Evolutionary conservation across 2,888 invertebrate species (phyloP), one percentile per base, ranked within the genome.

Genomic region (Euspilapteryx auroguttella): DNA sequence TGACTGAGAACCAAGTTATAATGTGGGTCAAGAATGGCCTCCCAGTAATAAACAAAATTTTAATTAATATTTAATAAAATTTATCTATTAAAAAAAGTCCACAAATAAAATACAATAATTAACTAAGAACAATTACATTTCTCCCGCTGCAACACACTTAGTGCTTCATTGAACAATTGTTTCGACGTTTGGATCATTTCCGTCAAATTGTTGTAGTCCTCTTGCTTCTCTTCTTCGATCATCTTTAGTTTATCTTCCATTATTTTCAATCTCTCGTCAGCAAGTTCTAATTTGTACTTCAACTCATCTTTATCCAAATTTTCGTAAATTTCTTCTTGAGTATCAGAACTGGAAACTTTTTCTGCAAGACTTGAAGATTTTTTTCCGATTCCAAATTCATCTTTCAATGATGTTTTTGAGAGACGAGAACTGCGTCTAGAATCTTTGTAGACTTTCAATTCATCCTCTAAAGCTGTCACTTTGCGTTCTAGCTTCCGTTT

Each of bases 181-280:
- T 78, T 79, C 1, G 80, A 73, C n/a, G 73, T 75, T 41, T 80
- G 75, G 21, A 80, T 66, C 71, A 79, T 78, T 45, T 65, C 76
- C 36, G 69, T 80, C 39, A 76, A 79, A 48, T 68, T 57, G 22
- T 55, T 52, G 22, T 75, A 66, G 55, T 85, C 85, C 12, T 76
- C 59, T 29, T 71, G 73, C 43, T 84, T 81, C 42, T 86, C 85
- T 35, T 79, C 78, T 39, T 80, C 80, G 17, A 83, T 68, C 47
- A 83, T 81, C 42, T 78, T 78, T 21, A 86, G 47, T 45, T 81
- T 77, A 23, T 81, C 79, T 45, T 81, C 79, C 47, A 86, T 56
- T 11, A 82, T 80, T 46, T 82, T 80, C 23, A 83, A 65, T 40
- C 82, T 82, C 51, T 86, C 85, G 41, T 85, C 80, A 0, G 84